Evolutionary conservation across 2,888 invertebrate genomes (phyloP), one percentile per base, ranked within the genome.

Genomic region (Acronicta aceris): DNA sequence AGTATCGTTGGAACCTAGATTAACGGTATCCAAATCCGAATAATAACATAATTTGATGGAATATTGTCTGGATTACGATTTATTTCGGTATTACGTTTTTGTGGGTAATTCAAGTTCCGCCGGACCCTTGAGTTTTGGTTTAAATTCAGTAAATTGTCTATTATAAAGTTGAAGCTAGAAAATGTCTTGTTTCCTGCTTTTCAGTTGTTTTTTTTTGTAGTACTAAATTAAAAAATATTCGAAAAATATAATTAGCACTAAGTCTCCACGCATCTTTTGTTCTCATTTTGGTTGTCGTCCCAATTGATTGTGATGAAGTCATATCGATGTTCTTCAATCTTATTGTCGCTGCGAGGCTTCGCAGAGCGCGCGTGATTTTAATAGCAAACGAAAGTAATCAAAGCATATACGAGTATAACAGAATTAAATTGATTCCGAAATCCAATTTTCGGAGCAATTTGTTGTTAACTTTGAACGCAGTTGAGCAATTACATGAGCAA

Each of bases 241-340:
- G 3, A n/a, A 38, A 53, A 42, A 30, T 25, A 12, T 47, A 3
- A n/a, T 0, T 45, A 47, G 15, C 9, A n/a, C 3, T 3, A 7
- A 12, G n/a, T 47, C 74, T 77, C 64, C 59, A 70, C 8, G 25
- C 41, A 46, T 47, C 6, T 15, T 17, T 17, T 63, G n/a, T 62
- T 68, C 55, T 9, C 7, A 49, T 61, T 74, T 56, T 54, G 41
- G 58, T 45, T 33, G 51, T 54, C 40, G 41, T 56, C 65, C 71
- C 66, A 70, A 65, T 79, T 82, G 83, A 82, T 79, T 81, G 76
- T 75, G 65, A 69, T 76, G 80, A 80, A 81, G 79, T 83, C 82
- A 78, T 85, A 79, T 59, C 61, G 71, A 65, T 58, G 51, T 56
- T 56, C 59, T 54, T 58, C 66, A 59, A 76, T 77, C 60, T 68